These are phyloP conservation scores for Atethmia centrago DNA, from an alignment of 2,888 invertebrate species.

Conservation along the genomic window DNA sequence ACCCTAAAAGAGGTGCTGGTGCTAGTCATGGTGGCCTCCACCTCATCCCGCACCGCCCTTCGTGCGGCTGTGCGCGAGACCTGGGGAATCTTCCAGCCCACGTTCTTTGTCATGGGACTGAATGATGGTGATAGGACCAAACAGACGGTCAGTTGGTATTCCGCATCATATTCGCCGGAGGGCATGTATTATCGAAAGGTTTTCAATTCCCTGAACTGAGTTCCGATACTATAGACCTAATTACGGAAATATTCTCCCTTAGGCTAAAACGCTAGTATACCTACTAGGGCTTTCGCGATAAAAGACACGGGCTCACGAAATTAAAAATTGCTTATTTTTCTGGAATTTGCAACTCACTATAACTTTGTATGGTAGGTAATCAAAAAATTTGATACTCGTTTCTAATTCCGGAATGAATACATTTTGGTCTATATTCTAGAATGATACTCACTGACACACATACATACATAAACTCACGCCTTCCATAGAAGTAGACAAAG, in stretches of 20 bases:
- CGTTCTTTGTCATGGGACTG: constrained; percentile 11
- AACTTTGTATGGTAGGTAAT: background rate
- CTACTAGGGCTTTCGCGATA: too few species aligned
- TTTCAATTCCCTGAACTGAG: background rate
- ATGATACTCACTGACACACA: background rate
- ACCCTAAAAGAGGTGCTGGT: background rate
- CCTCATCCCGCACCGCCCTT: background rate
- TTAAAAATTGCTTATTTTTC: background rate
- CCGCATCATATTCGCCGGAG: too few species aligned
- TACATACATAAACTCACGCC: background rate
- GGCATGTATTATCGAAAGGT: background rate
- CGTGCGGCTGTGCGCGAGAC: constrained; percentile 5
- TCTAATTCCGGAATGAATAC: constrained; percentile 31
- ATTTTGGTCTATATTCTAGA: background rate
- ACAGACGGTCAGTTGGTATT: background rate
- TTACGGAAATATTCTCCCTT: too few species aligned
- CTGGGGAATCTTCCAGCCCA: constrained; percentile 8
- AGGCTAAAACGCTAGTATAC: too few species aligned
- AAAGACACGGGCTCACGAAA: too few species aligned
- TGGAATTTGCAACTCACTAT: background rate
- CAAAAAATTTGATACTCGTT: background rate
- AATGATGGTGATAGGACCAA: background rate
- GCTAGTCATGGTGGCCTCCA: constrained; percentile 17
- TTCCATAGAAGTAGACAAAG: background rate
- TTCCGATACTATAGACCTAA: background rate